Evolutionary conservation across 2,888 invertebrate genomes (phyloP), one percentile per base, ranked within the genome.

Genomic region (Gastracanthus pulcherrimus): DNA sequence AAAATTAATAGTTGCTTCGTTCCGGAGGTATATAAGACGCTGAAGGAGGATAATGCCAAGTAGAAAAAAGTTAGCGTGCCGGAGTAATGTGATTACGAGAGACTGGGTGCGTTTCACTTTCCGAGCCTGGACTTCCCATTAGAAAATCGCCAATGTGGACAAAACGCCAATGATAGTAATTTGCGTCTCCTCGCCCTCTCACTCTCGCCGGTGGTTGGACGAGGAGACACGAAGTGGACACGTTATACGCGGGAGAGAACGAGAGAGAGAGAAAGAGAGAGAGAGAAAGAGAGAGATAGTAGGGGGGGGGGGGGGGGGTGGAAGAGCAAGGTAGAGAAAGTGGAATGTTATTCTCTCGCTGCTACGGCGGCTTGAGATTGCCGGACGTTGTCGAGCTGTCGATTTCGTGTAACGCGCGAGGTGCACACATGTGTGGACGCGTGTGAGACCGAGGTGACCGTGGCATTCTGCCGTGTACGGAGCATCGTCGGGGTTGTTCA

Each of bases 1-100:
- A 86, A 89, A 91, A 91, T 91, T 91, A 90, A 91, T 91, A 91
- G 91, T 89, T 86, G 84, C n/a, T n/a, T n/a, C n/a, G n/a, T n/a
- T n/a, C n/a, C n/a, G n/a, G n/a, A n/a, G n/a, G n/a, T n/a, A n/a
- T n/a, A n/a, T n/a, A n/a, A n/a, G n/a, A n/a, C n/a, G n/a, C n/a
- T n/a, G n/a, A n/a, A n/a, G n/a, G n/a, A n/a, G n/a, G n/a, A n/a
- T n/a, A n/a, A n/a, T n/a, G n/a, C 41, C 23, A 36, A 45, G 36
- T 23, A 34, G 36, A 60, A 70, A 69, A 62, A 29, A 29, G 9
- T 60, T n/a, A 16, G 41, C 34, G 13, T 1, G 16, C 45, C 48
- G 36, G n/a, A n/a, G 62, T 70, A 62, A 77, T 60, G 60, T 89
- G 90, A 90, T 90, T 90, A 90, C 88, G 87, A 67, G 69, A 45